Base-by-base conservation (phyloP, 2,797 vertebrate species). In the Siniperca obscura region DNA sequence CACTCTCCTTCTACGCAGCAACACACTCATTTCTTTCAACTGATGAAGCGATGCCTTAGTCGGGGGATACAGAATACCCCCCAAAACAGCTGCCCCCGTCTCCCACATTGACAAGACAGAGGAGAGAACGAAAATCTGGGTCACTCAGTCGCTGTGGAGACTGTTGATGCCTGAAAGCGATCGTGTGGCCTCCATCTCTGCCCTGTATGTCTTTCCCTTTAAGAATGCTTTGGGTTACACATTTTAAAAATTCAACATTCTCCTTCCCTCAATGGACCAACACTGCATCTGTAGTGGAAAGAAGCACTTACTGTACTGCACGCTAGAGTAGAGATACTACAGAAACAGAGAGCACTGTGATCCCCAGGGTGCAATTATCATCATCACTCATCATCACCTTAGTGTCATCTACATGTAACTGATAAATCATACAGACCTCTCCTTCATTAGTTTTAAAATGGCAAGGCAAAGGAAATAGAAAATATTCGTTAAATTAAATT, bases 171-270 rank as follows among this genome's bases (percentile, higher is more conserved):
- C 80, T 73, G 70, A 71, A 73, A 83, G 87, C 57, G 36, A 85
- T 84, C 17, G 67, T 7, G 50, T 55, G 30, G 69, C 83, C 81
- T 90, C 78, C 77, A 77, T 78, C 70, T 61, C 78, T 52, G 71
- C 27, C 75, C 72, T 19, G 44, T 46, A 53, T n/a, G 55, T 73
- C 89, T 86, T 72, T 62, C 69, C 59, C 77, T 87, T 87, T 25
- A 83, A 46, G 56, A 78, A 73, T 46, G 83, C 76, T 78, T 86
- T 70, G 72, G 59, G 79, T 93, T 90, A 90, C 83, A 74, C 64
- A 0, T 79, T 90, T 90, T 74, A 92, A 92, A 92, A 88, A 93
- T 91, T 88, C 64, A 92, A 84, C 86, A 81, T 42, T 62, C 78
- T 74, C 57, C 65, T 78, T 77, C 69, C 56, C 77, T 89, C 85